These are phyloP conservation scores for Alauda arvensis DNA, from an alignment of 2,797 vertebrate genomes.

Conservation along the genomic window DNA sequence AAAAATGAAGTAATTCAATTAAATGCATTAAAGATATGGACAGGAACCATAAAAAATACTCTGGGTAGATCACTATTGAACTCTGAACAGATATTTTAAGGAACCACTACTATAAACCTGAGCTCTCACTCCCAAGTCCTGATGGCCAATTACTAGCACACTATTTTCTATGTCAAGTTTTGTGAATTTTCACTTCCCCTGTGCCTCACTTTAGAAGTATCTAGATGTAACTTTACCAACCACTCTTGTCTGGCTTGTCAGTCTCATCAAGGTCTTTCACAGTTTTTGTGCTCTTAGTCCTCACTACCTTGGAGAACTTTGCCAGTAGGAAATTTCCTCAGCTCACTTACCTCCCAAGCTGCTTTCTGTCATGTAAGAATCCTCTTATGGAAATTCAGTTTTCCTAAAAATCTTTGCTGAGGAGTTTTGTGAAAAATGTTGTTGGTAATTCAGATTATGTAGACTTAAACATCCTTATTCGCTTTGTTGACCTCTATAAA, in stretches of 20 bases:
- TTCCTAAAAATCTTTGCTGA: background rate
- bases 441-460: background rate
- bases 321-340: background rate
- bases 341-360: background rate
- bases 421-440: background rate
- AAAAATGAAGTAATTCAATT: background rate
- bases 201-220: background rate
- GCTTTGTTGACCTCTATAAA: background rate
- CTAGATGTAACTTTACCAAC: background rate
- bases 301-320: background rate
- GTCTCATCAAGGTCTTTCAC: background rate
- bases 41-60: background rate
- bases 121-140: background rate
- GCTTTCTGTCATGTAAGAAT: background rate
- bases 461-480: background rate
- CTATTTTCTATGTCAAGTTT: background rate
- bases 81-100: background rate
- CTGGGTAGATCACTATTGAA: background rate
- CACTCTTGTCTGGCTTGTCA: background rate
- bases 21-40: background rate
- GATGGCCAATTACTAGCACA: background rate
- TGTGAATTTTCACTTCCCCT: background rate
- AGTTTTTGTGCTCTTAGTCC: background rate
- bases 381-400: background rate
- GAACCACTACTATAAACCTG: background rate